Evolutionary conservation across 2,888 invertebrate species (phyloP).

Genomic region (Cordilura impudica): DNA sequence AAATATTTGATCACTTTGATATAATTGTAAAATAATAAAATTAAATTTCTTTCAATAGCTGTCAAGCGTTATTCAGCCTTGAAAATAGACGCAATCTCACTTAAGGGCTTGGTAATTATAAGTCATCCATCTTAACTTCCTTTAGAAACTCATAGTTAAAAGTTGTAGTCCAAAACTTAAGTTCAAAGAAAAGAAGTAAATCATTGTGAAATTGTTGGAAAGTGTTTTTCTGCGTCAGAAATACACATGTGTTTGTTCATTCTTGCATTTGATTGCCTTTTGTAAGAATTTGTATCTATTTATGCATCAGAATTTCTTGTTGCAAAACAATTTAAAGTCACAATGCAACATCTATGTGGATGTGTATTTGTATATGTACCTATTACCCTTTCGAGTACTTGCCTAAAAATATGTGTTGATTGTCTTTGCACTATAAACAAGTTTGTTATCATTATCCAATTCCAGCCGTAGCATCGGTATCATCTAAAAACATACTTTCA

Average conservation of each 20-base stretch:
- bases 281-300: background rate
- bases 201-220: background rate
- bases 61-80: too few relatives aligned
- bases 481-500: conserved; percentile 1
- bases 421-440: conserved; percentile 35
- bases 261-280: background rate
- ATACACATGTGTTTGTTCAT: conserved; percentile 10
- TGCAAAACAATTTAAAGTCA: background rate
- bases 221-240: conserved; percentile 3
- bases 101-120: too few relatives aligned
- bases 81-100: too few relatives aligned
- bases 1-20: too few relatives aligned
- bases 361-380: too few relatives aligned
- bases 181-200: too few relatives aligned
- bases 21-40: too few relatives aligned
- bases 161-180: too few relatives aligned
- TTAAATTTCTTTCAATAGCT: too few relatives aligned
- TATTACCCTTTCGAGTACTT: conserved; percentile 5
- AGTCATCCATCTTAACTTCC: too few relatives aligned
- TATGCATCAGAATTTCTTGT: background rate
- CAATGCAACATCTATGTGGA: background rate
- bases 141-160: too few relatives aligned
- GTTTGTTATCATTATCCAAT: conserved; percentile 38
- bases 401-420: conserved; percentile 20
- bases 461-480: conserved; percentile 16